These are phyloP conservation scores for Xenops minutus DNA, from an alignment of 2,797 vertebrate genomes.

Conservation along the genomic window DNA sequence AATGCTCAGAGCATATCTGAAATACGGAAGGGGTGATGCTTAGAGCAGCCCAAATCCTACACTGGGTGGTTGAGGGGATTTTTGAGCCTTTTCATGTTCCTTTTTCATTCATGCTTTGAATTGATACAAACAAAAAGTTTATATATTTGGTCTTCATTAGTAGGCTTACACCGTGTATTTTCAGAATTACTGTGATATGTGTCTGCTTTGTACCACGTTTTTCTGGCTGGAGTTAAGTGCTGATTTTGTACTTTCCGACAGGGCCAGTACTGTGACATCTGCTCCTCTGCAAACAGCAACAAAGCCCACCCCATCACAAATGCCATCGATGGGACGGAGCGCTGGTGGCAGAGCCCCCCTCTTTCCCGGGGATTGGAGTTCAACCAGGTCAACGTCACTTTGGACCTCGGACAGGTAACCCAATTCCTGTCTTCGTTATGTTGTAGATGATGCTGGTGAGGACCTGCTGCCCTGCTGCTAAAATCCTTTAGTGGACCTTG, in stretches of 20 bases:
- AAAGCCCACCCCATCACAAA: constrained; percentile 92
- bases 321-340: constrained; percentile 92
- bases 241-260: constrained; percentile 42
- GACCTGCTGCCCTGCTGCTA: not conserved
- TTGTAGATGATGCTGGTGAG: accelerated
- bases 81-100: not conserved
- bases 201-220: not conserved
- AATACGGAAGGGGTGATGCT: not conserved
- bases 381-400: constrained; percentile 93
- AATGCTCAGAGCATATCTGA: accelerated
- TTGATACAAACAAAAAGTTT: not conserved
- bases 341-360: constrained; percentile 98
- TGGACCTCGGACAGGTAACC: constrained; percentile 95
- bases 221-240: not conserved
- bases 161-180: not conserved
- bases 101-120: not conserved
- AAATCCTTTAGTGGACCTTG: not conserved
- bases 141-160: not conserved
- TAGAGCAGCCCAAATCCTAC: not conserved
- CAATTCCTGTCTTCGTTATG: not conserved
- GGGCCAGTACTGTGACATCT: constrained; percentile 98
- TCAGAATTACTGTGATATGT: not conserved
- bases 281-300: constrained; percentile 83
- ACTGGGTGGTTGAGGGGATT: accelerated
- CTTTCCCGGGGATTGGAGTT: constrained; percentile 90